phyloP scores from a whole-genome alignment of 2,113 vertebrate genomes.

The Nycticorax nycticorax region DNA sequence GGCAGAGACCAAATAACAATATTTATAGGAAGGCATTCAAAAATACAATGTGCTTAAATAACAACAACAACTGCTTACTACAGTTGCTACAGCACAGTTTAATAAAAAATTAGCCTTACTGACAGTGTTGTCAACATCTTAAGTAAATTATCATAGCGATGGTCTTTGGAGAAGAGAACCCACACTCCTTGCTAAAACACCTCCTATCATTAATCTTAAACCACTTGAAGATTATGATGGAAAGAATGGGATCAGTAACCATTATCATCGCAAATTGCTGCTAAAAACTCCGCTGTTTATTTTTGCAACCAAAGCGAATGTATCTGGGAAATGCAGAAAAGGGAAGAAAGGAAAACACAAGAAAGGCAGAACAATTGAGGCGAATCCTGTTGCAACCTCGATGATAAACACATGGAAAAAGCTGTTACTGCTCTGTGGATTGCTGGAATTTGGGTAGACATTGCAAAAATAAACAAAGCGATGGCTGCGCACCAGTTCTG shows the following conservation, averaged over 20 bases:
- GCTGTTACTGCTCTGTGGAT: conserved; percentile 45
- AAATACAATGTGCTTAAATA: conserved; percentile 20
- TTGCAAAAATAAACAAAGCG: conserved; percentile 55
- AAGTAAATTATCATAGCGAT: conserved; percentile 73
- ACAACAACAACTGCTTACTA: conserved; percentile 40
- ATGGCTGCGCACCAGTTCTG: conserved; percentile 1
- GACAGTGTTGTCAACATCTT: conserved; percentile 73
- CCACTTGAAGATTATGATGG: conserved; percentile 91
- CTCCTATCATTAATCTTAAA: conserved; percentile 86
- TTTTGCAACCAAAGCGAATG: conserved; percentile 80
- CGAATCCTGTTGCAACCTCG: conserved; percentile 57
- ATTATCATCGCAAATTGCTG: conserved; percentile 84
- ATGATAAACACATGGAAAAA: conserved; percentile 62
- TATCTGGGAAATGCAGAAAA: conserved; percentile 29
- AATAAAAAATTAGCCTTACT: conserved; percentile 69
- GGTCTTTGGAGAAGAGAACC: conserved; percentile 77
- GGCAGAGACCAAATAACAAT: conserved; percentile 41
- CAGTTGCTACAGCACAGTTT: conserved; percentile 25
- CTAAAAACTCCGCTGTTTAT: conserved; percentile 80
- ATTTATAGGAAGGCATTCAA: conserved; percentile 17
- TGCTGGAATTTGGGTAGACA: conserved; percentile 50
- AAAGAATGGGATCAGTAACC: conserved; percentile 85
- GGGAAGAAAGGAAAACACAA: conserved; percentile 46
- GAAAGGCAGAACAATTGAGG: conserved; percentile 54
- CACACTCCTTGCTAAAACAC: conserved; percentile 66